Conservation (phyloP, 2,888 invertebrate genomes). For the Scaptomyza caliginosa region DNA sequence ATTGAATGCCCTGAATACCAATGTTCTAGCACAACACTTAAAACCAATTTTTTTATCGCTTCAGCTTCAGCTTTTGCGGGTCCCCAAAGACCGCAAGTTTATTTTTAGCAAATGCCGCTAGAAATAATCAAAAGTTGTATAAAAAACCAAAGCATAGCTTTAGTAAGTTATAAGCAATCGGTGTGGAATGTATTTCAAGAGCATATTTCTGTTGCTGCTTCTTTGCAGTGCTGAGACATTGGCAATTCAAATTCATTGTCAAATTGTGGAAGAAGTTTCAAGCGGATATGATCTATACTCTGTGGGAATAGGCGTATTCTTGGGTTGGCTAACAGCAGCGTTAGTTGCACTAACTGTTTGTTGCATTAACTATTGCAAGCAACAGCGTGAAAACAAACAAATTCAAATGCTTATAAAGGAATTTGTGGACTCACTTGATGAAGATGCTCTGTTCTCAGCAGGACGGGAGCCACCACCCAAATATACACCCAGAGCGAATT, state of each 20-base stretch:
- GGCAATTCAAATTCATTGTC: neutral
- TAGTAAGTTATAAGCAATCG: neutral
- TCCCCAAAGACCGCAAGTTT: no score
- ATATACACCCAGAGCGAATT: neutral
- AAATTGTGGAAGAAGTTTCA: neutral
- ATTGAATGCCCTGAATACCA: constrained; percentile 3
- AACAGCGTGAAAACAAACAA: neutral
- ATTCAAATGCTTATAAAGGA: neutral
- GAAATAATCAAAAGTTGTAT: neutral
- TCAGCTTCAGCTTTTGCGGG: no score
- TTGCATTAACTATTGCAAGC: neutral
- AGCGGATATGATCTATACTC: neutral
- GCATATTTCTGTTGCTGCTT: neutral
- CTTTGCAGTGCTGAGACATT: neutral
- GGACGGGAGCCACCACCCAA: neutral
- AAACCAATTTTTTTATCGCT: no score
- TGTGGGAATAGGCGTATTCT: neutral
- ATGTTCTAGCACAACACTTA: no score
- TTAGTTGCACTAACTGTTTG: neutral
- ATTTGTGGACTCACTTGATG: neutral
- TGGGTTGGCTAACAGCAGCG: neutral
- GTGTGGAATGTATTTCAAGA: neutral
- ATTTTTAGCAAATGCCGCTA: neutral
- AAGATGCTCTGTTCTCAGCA: neutral
- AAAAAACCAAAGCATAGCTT: neutral